Conservation (phyloP, 1,140 invertebrate species). For the Drosophila truncata region DNA sequence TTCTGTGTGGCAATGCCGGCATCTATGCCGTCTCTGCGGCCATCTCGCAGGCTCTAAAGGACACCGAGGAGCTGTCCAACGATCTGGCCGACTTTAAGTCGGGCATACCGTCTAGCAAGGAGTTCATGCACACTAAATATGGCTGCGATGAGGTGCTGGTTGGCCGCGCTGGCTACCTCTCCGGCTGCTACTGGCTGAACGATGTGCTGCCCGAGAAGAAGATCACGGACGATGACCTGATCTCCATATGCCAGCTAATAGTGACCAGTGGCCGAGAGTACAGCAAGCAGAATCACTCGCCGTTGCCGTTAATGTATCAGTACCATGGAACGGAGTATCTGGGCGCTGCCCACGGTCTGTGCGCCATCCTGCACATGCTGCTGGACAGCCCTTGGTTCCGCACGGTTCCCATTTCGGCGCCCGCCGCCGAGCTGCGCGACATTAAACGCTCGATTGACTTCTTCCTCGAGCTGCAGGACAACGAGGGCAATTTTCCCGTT, state of each 20-base stretch:
- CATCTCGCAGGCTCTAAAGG: constrained; percentile 69
- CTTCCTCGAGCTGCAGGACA: constrained; percentile 89
- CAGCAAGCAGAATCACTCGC: constrained; percentile 87
- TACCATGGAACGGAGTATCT: constrained; percentile 95
- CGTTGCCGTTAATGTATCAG: constrained; percentile 92
- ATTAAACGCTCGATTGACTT: constrained; percentile 85
- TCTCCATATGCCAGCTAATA: constrained; percentile 89
- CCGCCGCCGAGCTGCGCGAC: constrained; percentile 88
- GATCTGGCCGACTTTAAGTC: constrained; percentile 85
- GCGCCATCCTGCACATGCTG: constrained; percentile 88
- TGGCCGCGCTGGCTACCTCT: constrained; percentile 92
- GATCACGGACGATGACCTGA: constrained; percentile 86
- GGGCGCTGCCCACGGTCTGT: constrained; percentile 92
- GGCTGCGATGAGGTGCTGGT: constrained; percentile 94
- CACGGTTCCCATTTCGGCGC: constrained; percentile 75
- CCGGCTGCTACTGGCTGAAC: constrained; percentile 90
- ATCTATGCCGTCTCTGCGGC: constrained; percentile 88
- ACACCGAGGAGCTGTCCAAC: constrained; percentile 85
- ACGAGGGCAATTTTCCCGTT: constrained; percentile 92
- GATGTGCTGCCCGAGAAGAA: constrained; percentile 87
- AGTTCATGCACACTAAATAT: constrained; percentile 86
- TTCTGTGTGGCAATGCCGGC: constrained; percentile 88
- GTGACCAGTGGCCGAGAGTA: constrained; percentile 90
- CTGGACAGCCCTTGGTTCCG: constrained; percentile 85
- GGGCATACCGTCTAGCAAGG: constrained; percentile 85